Evolutionary conservation across 2,797 vertebrate species (phyloP), one percentile per base, ranked within the genome.

Genomic region (Gallinago stenura): DNA sequence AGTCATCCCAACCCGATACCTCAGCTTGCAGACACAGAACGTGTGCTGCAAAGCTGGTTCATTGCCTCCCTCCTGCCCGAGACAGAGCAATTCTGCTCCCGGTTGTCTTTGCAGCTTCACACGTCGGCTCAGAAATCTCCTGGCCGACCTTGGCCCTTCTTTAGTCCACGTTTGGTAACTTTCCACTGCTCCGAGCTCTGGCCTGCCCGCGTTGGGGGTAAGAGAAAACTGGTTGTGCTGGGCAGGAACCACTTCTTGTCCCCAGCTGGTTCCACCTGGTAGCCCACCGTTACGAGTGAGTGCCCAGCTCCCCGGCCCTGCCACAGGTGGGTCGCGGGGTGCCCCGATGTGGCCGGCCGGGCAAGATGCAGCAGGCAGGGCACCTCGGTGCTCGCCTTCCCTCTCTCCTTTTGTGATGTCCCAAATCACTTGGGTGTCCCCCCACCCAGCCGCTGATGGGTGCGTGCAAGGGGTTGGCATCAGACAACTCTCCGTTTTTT

Each of bases 221-320:
- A 93, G 96, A 94, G 90, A 89, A 90, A 97, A 97, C 96, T 96
- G 96, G 95, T 97, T 97, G 78, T 94, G 92, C 90, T 97, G 92
- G 71, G 92, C 90, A 94, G 83, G 89, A 96, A 95, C 96, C 78
- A 96, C 92, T 92, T 96, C 78, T 95, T 0, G 1, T 90, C 71
- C 78, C 70, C 28, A 81, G 90, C 77, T 96, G 83, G 94, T 96
- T 97, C 90, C 78, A 85, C 93, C 58, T 90, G 73, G 87, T 51
- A 92, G 89, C 83, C 87, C 94, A 84, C 56, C 2, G 93, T 87
- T 87, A 80, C 1, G 12, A 87, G 71, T 54, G 90, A 96, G 89
- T 1, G 60, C 92, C 83, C 87, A 66, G 87, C 78, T 65, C 45
- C 41, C 39, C 1, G 0, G 35, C 31, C 62, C 69, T 51, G 87